These are phyloP conservation scores for Trissolcus basalis DNA, from an alignment of 1,140 invertebrate species.

Conservation along the genomic window DNA sequence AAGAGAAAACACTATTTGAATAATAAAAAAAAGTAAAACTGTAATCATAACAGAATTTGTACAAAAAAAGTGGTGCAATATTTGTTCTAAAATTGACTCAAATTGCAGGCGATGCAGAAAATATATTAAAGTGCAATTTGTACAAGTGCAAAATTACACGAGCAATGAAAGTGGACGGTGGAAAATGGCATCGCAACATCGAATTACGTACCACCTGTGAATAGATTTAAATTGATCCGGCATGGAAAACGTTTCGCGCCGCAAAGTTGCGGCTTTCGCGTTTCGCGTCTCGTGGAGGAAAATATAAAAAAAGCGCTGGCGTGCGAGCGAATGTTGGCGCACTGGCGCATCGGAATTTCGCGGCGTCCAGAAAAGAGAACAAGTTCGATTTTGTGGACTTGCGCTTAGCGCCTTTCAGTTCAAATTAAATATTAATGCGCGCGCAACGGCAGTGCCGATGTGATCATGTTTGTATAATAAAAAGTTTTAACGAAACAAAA, in stretches of 20 bases:
- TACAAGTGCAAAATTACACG: too few relatives aligned
- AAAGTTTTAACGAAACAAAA: not conserved
- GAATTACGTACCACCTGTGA: constrained; percentile 50
- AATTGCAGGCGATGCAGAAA: too few relatives aligned
- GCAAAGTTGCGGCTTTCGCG: constrained; percentile 22
- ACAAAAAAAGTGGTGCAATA: too few relatives aligned
- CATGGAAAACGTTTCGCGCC: constrained; percentile 45
- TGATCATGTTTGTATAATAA: too few relatives aligned
- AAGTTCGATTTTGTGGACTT: constrained; percentile 52
- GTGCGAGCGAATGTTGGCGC: constrained; percentile 42
- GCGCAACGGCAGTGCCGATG: constrained; percentile 8
- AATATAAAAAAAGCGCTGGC: constrained; percentile 36
- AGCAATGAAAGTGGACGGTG: too few relatives aligned
- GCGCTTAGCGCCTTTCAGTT: constrained; percentile 52
- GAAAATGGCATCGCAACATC: not conserved
- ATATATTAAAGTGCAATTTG: too few relatives aligned
- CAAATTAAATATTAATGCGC: constrained; percentile 57
- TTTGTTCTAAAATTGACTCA: too few relatives aligned
- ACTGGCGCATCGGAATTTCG: constrained; percentile 45
- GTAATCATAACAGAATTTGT: too few relatives aligned
- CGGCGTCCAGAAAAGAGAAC: constrained; percentile 41
- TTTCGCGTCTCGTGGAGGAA: constrained; percentile 18
- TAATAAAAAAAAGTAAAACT: too few relatives aligned
- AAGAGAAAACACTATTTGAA: too few relatives aligned
- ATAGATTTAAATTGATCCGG: constrained; percentile 39